Percentiles rank a stretch among this genome's conserved stretches.
Evolutionary conservation across 2,888 invertebrate species (phyloP).

Genomic region (Seira sanloemensis): DNA sequence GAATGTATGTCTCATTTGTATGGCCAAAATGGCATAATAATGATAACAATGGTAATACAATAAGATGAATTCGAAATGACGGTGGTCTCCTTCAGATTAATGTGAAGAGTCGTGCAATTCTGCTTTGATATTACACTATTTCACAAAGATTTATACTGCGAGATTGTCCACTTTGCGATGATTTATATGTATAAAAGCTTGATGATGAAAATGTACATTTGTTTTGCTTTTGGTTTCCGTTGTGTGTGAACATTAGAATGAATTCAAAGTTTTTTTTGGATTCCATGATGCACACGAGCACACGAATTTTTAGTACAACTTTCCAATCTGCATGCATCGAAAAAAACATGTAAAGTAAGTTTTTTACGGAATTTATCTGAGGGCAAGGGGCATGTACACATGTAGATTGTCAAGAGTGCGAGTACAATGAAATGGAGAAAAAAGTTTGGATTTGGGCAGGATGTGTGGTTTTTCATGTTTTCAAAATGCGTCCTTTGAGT

Average conservation of each 20-base stretch:
- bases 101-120: neutral
- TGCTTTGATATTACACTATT: neutral
- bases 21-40: neutral
- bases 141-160: neutral
- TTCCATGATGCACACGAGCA: neutral
- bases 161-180: neutral
- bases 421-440: no score
- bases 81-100: neutral
- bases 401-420: no score
- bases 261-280: neutral
- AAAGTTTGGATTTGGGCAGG: no score
- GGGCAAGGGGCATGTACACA: no score
- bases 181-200: neutral
- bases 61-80: neutral
- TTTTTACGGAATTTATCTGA: no score
- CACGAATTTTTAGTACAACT: no score
- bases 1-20: neutral
- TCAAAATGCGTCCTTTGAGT: no score
- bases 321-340: no score
- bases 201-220: neutral
- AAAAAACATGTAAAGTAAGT: no score
- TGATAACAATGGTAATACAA: neutral
- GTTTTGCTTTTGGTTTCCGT: conserved; percentile 27
- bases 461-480: no score
- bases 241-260: conserved; percentile 3